phyloP scores from a whole-genome alignment of 2,113 vertebrate genomes.

The Chrysemys picta region DNA sequence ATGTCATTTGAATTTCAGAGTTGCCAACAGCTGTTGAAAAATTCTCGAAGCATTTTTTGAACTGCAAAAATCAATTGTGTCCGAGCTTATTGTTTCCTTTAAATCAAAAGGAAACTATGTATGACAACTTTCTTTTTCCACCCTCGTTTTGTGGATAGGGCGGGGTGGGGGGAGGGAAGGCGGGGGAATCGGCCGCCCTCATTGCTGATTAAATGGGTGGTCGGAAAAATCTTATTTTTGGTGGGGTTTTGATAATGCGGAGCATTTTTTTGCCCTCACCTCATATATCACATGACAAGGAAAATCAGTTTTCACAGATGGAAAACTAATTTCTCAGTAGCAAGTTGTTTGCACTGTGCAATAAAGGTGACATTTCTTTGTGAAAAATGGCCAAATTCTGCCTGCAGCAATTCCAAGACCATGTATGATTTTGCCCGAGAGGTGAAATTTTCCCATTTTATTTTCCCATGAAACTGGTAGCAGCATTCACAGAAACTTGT shows the following conservation, averaged over 20 bases:
- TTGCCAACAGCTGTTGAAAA: slow-evolving; percentile 24
- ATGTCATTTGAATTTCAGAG: slow-evolving; percentile 17
- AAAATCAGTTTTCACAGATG: neutral
- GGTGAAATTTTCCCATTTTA: slow-evolving; percentile 13
- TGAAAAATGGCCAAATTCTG: slow-evolving; percentile 9
- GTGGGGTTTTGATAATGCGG: neutral
- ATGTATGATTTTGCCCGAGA: slow-evolving; percentile 48
- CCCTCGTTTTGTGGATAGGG: neutral
- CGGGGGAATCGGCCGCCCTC: neutral
- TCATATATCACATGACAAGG: neutral
- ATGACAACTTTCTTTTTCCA: slow-evolving; percentile 1
- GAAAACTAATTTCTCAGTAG: slow-evolving; percentile 3
- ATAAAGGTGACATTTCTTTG: neutral
- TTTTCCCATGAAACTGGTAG: slow-evolving; percentile 62
- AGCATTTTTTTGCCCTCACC: neutral
- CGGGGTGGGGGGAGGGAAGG: fast-evolving
- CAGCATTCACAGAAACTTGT: slow-evolving; percentile 64
- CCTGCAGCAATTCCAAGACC: slow-evolving; percentile 3
- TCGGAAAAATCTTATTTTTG: neutral
- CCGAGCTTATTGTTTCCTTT: slow-evolving; percentile 4
- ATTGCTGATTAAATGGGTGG: neutral
- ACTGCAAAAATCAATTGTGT: neutral
- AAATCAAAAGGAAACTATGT: neutral
- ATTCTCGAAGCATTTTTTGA: slow-evolving; percentile 12
- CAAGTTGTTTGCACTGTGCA: neutral